These are phyloP conservation scores for Vidua chalybeata DNA, from an alignment of 2,113 vertebrate species.

Conservation along the genomic window DNA sequence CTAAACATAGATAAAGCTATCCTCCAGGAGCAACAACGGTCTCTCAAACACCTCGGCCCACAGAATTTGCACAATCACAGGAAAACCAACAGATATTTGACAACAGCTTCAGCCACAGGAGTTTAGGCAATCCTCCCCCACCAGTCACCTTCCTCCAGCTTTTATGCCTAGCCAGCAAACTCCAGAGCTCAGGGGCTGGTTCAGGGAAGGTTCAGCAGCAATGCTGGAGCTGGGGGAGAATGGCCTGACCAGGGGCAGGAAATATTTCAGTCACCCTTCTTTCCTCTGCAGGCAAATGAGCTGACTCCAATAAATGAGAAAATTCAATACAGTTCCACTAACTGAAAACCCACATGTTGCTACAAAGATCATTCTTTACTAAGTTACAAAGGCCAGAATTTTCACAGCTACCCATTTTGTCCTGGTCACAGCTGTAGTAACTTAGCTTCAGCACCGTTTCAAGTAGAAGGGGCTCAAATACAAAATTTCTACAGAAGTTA, in stretches of 20 bases:
- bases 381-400: not conserved
- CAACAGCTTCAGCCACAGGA: not conserved
- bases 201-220: not conserved
- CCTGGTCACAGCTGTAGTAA: not conserved
- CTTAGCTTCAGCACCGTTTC: not conserved
- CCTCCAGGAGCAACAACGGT: rapidly evolving
- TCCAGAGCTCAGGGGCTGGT: not conserved
- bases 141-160: not conserved
- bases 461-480: not conserved
- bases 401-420: not conserved
- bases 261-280: not conserved
- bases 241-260: rapidly evolving
- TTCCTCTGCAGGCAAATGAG: not conserved
- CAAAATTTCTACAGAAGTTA: not conserved
- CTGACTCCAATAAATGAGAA: not conserved
- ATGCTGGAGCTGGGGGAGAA: rapidly evolving
- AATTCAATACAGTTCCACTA: not conserved
- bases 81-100: not conserved
- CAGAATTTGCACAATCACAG: not conserved
- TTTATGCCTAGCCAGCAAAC: not conserved
- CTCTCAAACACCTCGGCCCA: not conserved
- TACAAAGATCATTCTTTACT: not conserved
- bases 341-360: not conserved
- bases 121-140: not conserved
- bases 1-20: not conserved